These are phyloP conservation scores for Catamblyrhynchus diadema DNA, from an alignment of 2,797 vertebrate species.

Conservation along the genomic window DNA sequence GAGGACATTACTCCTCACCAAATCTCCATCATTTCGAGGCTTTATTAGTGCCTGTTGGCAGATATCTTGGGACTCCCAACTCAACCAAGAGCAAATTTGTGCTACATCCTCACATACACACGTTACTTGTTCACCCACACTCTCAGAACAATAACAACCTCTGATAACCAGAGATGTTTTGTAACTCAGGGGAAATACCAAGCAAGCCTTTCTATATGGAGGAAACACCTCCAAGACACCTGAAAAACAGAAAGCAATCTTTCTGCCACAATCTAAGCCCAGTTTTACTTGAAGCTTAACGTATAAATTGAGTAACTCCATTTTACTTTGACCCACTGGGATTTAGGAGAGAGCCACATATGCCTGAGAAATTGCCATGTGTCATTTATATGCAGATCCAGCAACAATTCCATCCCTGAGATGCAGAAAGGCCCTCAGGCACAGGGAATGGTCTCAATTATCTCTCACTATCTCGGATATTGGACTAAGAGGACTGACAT, in stretches of 20 bases:
- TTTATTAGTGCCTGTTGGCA: not conserved
- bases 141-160: not conserved
- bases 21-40: not conserved
- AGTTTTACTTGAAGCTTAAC: not conserved
- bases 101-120: not conserved
- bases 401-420: not conserved
- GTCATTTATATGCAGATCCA: conserved; percentile 34
- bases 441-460: conserved; percentile 53
- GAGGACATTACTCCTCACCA: not conserved
- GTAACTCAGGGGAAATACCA: conserved; percentile 14
- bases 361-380: conserved; percentile 12
- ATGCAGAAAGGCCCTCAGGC: not conserved
- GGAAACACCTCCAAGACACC: not conserved
- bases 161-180: not conserved
- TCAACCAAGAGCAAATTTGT: not conserved
- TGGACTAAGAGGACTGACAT: not conserved
- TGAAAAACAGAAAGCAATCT: not conserved
- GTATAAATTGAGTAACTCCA: not conserved
- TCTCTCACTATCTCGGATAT: conserved; percentile 7
- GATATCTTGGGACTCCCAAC: not conserved
- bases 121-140: not conserved
- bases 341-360: not conserved
- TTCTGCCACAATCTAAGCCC: not conserved
- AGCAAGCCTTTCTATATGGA: not conserved
- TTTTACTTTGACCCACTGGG: not conserved